phyloP scores from a whole-genome alignment of 2,113 vertebrate species.

The Nicator chloris region DNA sequence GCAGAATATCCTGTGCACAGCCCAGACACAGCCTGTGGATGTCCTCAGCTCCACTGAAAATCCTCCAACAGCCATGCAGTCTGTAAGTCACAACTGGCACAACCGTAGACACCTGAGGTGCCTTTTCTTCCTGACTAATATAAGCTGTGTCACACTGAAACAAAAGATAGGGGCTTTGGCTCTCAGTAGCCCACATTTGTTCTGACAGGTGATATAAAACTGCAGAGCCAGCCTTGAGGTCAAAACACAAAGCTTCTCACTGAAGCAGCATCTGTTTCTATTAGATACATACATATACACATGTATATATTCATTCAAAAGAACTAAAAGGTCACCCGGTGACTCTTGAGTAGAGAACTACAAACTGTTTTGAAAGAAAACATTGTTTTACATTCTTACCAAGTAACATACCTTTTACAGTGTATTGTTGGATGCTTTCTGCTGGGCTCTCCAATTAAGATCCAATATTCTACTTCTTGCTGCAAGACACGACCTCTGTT shows the following conservation, averaged over 20 bases:
- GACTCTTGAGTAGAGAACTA: neutral
- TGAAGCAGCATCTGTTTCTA: neutral
- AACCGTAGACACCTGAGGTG: rapidly evolving
- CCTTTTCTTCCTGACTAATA: neutral
- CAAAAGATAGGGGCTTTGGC: neutral
- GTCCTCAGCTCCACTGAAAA: neutral
- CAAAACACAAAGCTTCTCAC: neutral
- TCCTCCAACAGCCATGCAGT: neutral
- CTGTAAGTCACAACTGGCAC: neutral
- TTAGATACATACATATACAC: neutral
- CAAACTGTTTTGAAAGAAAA: neutral
- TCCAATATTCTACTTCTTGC: slow-evolving; percentile 95
- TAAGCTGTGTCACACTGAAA: neutral
- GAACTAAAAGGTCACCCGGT: neutral
- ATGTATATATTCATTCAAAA: neutral
- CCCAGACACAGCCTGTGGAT: neutral
- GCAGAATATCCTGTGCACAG: neutral
- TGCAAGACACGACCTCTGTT: slow-evolving; percentile 80
- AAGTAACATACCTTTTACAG: slow-evolving; percentile 89
- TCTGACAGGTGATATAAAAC: neutral
- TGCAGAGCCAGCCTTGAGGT: neutral
- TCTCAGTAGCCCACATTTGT: neutral
- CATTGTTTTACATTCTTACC: neutral
- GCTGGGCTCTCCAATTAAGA: slow-evolving; percentile 96
- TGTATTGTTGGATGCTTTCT: slow-evolving; percentile 97